These are phyloP conservation scores for Eupeodes corollae DNA, from an alignment of 1,140 invertebrate species.

Conservation along the genomic window DNA sequence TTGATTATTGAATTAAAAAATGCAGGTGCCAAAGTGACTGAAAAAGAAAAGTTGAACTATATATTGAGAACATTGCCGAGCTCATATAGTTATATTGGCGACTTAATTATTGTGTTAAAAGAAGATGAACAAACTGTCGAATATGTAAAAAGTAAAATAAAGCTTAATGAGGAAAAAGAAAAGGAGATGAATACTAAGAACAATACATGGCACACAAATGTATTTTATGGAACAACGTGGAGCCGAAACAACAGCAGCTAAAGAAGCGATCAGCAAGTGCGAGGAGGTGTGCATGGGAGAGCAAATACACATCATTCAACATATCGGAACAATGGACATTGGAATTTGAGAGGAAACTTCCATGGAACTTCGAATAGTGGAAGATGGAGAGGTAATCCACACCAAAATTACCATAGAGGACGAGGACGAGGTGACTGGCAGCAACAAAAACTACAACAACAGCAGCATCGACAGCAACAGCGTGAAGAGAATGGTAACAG, in stretches of 20 bases:
- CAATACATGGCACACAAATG: constrained; percentile 4
- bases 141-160: constrained; percentile 2
- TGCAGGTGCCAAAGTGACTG: constrained; percentile 16
- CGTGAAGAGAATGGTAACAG: background rate
- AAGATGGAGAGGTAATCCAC: constrained; percentile 10
- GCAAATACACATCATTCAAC: constrained; percentile 12
- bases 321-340: too few relatives aligned
- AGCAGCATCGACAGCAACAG: background rate
- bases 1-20: constrained; percentile 18
- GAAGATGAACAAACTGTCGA: background rate
- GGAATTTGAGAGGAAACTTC: constrained; percentile 12
- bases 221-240: constrained; percentile 16
- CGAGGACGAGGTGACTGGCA: background rate
- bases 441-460: background rate
- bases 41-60: constrained; percentile 24
- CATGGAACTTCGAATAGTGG: constrained; percentile 17
- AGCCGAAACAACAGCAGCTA: background rate
- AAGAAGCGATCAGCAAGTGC: background rate
- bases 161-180: background rate
- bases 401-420: constrained; percentile 12
- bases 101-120: constrained; percentile 9
- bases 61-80: constrained; percentile 20
- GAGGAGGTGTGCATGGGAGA: background rate
- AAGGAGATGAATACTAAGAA: background rate
- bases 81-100: constrained; percentile 17